Conservation (phyloP, 2,113 vertebrate species). For the Apodemus sylvaticus region DNA sequence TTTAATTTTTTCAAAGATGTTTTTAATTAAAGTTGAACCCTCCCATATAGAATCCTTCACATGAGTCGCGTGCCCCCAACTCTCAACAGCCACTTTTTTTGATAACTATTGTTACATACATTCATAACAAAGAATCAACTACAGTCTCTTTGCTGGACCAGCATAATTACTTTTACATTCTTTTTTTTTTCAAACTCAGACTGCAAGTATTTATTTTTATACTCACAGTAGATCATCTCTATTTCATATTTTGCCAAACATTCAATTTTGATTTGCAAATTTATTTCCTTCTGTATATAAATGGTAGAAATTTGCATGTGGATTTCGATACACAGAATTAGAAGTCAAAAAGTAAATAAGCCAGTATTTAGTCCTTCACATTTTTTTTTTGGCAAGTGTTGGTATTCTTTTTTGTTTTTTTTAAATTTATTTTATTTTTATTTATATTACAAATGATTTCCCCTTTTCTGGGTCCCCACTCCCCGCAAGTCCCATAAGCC, state of each 20-base stretch:
- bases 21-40: too few species aligned
- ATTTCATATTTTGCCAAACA: slow-evolving; percentile 10
- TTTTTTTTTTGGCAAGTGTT: too few species aligned
- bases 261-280: slow-evolving; percentile 48
- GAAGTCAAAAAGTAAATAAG: not conserved
- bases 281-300: not conserved
- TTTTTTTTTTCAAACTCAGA: slow-evolving; percentile 61
- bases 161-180: not conserved
- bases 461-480: too few species aligned
- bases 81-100: too few species aligned
- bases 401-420: too few species aligned
- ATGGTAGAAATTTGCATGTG: not conserved
- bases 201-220: slow-evolving; percentile 67
- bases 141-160: not conserved
- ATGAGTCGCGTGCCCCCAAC: too few species aligned
- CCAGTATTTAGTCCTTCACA: not conserved
- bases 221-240: slow-evolving; percentile 58
- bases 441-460: too few species aligned
- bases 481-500: too few species aligned
- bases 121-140: not conserved
- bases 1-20: too few species aligned
- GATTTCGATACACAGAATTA: not conserved
- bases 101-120: too few species aligned
- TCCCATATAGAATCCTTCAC: too few species aligned
- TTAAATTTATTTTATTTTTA: too few species aligned